Evolutionary conservation across 2,113 vertebrate species (phyloP).

Genomic region (Ovis aries): DNA sequence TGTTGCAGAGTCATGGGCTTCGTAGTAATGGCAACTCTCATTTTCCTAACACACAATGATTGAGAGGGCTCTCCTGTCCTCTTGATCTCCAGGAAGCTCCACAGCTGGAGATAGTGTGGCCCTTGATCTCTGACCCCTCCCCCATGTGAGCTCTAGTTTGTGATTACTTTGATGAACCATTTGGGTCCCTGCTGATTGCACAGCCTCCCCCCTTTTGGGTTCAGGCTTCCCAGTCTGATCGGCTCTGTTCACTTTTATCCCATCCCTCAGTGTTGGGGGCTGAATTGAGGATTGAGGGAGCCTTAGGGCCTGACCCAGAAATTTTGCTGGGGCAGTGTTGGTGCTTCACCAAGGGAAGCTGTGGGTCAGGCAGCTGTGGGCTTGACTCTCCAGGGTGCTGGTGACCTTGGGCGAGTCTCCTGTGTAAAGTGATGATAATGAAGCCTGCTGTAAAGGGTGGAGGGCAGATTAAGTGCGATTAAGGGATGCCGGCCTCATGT

Average conservation of each 20-base stretch:
- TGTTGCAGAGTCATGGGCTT: neutral
- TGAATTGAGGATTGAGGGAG: neutral
- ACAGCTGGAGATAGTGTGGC: neutral
- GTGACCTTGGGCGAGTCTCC: conserved; percentile 38
- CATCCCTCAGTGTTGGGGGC: neutral
- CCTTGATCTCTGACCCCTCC: neutral
- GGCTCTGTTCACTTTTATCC: neutral
- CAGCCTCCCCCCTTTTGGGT: neutral
- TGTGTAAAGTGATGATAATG: neutral
- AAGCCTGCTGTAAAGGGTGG: neutral
- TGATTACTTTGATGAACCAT: conserved; percentile 14
- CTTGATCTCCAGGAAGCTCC: neutral
- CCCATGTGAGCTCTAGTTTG: neutral
- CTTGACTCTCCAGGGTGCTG: neutral
- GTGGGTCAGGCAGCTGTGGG: neutral
- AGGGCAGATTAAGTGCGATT: neutral
- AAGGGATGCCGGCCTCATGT: neutral
- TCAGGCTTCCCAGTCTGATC: neutral
- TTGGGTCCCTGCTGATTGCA: neutral
- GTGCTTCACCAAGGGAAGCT: neutral
- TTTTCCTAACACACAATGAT: neutral
- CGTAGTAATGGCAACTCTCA: accelerated
- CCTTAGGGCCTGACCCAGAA: neutral
- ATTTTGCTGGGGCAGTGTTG: neutral
- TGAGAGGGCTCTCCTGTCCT: accelerated